These are phyloP conservation scores for Tetragnatha versicolor DNA, from an alignment of 1,140 invertebrate genomes.

Conservation along the genomic window DNA sequence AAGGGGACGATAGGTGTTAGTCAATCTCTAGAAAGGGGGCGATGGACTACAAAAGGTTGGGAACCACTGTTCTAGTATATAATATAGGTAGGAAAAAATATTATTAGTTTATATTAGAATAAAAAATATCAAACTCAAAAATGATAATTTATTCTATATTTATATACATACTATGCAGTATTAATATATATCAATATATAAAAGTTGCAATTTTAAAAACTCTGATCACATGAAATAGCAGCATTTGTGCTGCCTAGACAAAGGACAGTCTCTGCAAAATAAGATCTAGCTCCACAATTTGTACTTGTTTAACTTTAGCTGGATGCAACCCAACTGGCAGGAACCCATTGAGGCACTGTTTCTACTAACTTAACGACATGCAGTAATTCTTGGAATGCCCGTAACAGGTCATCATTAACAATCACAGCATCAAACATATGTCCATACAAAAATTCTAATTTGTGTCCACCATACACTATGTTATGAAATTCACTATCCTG, in stretches of 20 bases:
- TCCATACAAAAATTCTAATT: conserved; percentile 93
- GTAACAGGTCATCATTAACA: conserved; percentile 86
- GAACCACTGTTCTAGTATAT: no score
- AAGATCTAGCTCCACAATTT: conserved; percentile 39
- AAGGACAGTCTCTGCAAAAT: conserved; percentile 24
- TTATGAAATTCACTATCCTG: conserved; percentile 93
- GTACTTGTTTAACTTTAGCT: conserved; percentile 45
- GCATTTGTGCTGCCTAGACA: conserved; percentile 2
- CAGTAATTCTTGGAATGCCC: conserved; percentile 86
- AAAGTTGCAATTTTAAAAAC: conserved; percentile 40
- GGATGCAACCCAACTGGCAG: conserved; percentile 77
- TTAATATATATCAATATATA: conserved; percentile 41
- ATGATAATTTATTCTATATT: conserved; percentile 47
- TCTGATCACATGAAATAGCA: conserved; percentile 43
- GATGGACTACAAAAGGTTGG: no score
- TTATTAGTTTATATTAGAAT: no score
- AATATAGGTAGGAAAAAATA: no score
- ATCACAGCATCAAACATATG: conserved; percentile 95
- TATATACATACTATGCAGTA: conserved; percentile 31
- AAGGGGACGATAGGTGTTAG: no score
- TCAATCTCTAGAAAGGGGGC: no score
- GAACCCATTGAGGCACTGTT: conserved; percentile 95
- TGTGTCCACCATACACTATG: conserved; percentile 83
- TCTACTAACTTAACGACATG: conserved; percentile 84
- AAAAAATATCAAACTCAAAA: conserved; percentile 43